These are phyloP conservation scores for Sarcophaga peregrina DNA, from an alignment of 1,140 invertebrate species.

Conservation along the genomic window DNA sequence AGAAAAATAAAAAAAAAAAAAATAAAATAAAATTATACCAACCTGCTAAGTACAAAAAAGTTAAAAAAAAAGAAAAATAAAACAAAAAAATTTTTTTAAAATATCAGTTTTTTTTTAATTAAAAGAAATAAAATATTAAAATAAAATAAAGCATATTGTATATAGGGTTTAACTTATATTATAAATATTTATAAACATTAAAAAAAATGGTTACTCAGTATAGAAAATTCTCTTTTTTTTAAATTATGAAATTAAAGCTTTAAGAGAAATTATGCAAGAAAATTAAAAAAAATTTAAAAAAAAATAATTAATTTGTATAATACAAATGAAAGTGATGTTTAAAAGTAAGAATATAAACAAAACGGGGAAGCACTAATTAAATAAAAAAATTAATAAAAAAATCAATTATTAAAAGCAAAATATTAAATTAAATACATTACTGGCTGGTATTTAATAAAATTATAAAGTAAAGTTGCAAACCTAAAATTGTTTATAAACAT, in stretches of 20 bases:
- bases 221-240: not conserved
- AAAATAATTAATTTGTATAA: slow-evolving; percentile 20
- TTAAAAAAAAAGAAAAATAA: not conserved
- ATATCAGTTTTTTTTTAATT: not conserved
- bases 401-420: not conserved
- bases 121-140: not conserved
- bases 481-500: slow-evolving; percentile 1
- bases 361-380: slow-evolving; percentile 28
- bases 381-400: not conserved
- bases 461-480: not conserved
- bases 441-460: not conserved
- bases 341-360: not conserved
- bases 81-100: not conserved
- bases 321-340: slow-evolving; percentile 40
- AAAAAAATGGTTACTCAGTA: not conserved
- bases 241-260: not conserved
- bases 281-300: not conserved
- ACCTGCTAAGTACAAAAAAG: not conserved
- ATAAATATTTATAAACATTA: slow-evolving; percentile 19
- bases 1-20: not conserved
- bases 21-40: not conserved
- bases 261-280: not conserved
- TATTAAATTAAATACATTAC: too few relatives aligned
- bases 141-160: slow-evolving; percentile 20
- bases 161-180: not conserved